These are phyloP conservation scores for Pollenia angustigena DNA, from an alignment of 2,888 invertebrate species.

Conservation along the genomic window DNA sequence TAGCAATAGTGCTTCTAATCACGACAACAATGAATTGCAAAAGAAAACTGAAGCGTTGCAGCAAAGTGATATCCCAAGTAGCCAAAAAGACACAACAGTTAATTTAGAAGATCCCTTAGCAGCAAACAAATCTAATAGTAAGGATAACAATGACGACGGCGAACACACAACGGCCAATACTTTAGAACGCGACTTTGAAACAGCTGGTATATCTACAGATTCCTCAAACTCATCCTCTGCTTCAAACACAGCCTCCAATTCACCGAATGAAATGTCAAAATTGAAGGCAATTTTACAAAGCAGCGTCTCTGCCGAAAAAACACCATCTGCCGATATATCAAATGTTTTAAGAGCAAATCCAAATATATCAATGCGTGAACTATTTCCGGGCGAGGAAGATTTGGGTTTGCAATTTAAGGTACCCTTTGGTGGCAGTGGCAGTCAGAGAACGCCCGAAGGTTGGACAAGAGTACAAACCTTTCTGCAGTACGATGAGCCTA, in stretches of 20 bases:
- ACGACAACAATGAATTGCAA: conserved; percentile 35
- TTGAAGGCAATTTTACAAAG: conserved; percentile 82
- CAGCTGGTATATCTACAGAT: conserved; percentile 56
- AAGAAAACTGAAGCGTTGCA: conserved; percentile 2
- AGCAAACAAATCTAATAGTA: conserved; percentile 1
- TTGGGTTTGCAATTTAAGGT: conserved; percentile 89
- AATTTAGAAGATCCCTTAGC: background rate
- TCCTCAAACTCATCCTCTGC: conserved; percentile 64
- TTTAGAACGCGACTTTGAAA: conserved; percentile 62
- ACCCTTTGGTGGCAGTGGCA: conserved; percentile 87
- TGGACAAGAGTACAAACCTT: conserved; percentile 93
- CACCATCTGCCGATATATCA: conserved; percentile 80
- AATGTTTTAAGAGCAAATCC: conserved; percentile 86
- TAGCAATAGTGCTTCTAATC: conserved; percentile 73
- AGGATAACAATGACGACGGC: conserved; percentile 22
- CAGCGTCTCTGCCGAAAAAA: conserved; percentile 53
- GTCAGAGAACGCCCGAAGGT: conserved; percentile 89
- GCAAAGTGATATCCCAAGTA: conserved; percentile 28
- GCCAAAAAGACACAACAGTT: conserved; percentile 26
- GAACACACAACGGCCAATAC: conserved; percentile 21
- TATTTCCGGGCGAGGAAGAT: conserved; percentile 93
- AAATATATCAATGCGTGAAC: conserved; percentile 91
- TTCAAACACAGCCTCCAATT: conserved; percentile 53
- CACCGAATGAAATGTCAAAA: conserved; percentile 81
- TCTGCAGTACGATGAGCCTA: conserved; percentile 93